Conservation (phyloP, 2,888 invertebrate genomes). For the Mycalesis mineus region DNA sequence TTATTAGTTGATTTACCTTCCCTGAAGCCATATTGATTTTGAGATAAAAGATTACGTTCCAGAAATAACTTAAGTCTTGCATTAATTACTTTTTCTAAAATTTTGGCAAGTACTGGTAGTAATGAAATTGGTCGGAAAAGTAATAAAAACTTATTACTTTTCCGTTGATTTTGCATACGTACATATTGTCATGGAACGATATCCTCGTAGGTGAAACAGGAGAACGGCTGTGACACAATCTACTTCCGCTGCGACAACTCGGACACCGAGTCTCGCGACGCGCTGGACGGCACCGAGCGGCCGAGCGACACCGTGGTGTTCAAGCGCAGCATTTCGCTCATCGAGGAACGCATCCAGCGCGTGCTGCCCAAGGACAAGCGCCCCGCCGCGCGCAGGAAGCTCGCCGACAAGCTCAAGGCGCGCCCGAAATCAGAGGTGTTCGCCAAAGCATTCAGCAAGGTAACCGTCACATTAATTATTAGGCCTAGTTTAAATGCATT, state of each 20-base stretch:
- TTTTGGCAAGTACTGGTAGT: too few species aligned
- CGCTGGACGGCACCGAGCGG: slow-evolving; percentile 44
- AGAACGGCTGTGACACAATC: slow-evolving; percentile 67
- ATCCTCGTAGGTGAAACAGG: slow-evolving; percentile 44
- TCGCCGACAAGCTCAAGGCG: slow-evolving; percentile 26
- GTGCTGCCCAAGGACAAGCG: slow-evolving; percentile 55
- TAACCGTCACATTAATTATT: background rate
- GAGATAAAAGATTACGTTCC: too few species aligned
- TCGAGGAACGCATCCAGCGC: slow-evolving; percentile 64
- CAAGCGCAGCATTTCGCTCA: slow-evolving; percentile 64
- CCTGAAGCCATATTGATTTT: too few species aligned
- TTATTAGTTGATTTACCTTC: too few species aligned
- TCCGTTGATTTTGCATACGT: too few species aligned
- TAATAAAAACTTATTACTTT: too few species aligned
- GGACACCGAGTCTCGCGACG: slow-evolving; percentile 60
- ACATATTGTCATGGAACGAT: too few species aligned
- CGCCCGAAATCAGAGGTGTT: slow-evolving; percentile 43
- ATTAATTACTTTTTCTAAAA: too few species aligned
- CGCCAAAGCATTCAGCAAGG: slow-evolving; percentile 37
- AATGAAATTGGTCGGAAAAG: too few species aligned
- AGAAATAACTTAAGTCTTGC: too few species aligned
- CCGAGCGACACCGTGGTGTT: slow-evolving; percentile 60
- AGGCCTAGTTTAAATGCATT: too few species aligned
- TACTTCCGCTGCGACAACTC: slow-evolving; percentile 66
- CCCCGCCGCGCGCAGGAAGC: slow-evolving; percentile 40